phyloP scores from a whole-genome alignment of 2,113 vertebrate species.

The Channa maculata region DNA sequence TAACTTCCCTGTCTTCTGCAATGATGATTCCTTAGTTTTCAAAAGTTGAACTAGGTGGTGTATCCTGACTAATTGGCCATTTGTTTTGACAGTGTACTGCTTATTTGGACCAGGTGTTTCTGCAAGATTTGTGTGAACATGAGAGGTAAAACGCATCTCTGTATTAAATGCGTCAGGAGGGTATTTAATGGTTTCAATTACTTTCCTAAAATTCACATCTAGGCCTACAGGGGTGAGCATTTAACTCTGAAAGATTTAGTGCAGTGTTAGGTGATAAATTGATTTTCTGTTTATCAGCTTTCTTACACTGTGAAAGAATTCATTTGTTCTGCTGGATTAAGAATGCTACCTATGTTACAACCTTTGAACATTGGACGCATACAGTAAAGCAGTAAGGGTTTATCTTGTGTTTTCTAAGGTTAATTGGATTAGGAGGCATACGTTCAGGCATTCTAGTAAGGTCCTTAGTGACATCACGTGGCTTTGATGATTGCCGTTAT shows the following conservation, averaged over 20 bases:
- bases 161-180: neutral
- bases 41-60: constrained; percentile 1
- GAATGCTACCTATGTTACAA: neutral
- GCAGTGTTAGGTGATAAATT: neutral
- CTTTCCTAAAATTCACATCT: constrained; percentile 16
- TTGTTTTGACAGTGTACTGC: constrained; percentile 35
- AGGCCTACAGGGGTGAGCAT: constrained; percentile 4
- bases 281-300: neutral
- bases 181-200: constrained; percentile 15
- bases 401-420: no score
- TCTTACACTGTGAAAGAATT: neutral
- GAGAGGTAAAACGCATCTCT: neutral
- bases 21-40: constrained; percentile 11
- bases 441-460: no score
- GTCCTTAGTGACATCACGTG: no score
- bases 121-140: constrained; percentile 15
- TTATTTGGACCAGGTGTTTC: constrained; percentile 23
- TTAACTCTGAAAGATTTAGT: neutral
- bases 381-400: no score
- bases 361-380: neutral
- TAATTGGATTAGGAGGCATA: no score
- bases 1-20: neutral
- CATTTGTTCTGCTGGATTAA: neutral
- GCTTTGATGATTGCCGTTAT: no score
- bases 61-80: constrained; percentile 36